These are phyloP conservation scores for Acomys russatus DNA, from an alignment of 2,797 vertebrate genomes.

Conservation along the genomic window DNA sequence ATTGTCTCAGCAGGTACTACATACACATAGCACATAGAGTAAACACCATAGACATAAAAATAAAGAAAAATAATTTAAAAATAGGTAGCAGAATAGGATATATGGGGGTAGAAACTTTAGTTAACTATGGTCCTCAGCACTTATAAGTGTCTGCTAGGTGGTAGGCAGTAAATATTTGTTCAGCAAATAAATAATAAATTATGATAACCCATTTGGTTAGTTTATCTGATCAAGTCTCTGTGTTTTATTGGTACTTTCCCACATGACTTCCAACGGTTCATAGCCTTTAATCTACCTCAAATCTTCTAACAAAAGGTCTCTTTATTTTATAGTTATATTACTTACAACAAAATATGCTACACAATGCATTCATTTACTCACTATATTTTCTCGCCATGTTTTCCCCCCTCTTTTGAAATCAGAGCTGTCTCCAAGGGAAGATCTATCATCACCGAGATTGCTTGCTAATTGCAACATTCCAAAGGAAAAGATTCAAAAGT, in stretches of 20 bases:
- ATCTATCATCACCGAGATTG: slow-evolving; percentile 1
- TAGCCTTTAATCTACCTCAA: background rate
- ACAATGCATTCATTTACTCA: background rate
- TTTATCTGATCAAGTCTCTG: background rate
- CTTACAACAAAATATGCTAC: background rate
- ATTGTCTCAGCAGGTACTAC: no score
- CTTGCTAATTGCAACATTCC: slow-evolving; percentile 26
- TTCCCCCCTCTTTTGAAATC: slow-evolving; percentile 17
- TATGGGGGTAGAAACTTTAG: background rate
- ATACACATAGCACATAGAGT: background rate
- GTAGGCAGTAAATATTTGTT: background rate
- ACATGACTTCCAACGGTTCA: background rate
- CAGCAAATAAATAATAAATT: slow-evolving; percentile 8
- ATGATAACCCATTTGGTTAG: background rate
- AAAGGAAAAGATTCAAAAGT: slow-evolving; percentile 35
- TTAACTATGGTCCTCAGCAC: background rate
- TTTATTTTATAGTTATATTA: slow-evolving; percentile 28
- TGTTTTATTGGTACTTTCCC: slow-evolving; percentile 6
- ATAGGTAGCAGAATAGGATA: no score
- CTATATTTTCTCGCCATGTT: background rate
- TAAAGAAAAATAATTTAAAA: background rate
- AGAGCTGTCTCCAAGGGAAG: background rate
- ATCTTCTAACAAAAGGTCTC: background rate
- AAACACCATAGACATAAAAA: background rate
- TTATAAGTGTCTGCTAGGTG: background rate